These are phyloP conservation scores for Passer montanus DNA, from an alignment of 2,113 vertebrate genomes.

Conservation along the genomic window DNA sequence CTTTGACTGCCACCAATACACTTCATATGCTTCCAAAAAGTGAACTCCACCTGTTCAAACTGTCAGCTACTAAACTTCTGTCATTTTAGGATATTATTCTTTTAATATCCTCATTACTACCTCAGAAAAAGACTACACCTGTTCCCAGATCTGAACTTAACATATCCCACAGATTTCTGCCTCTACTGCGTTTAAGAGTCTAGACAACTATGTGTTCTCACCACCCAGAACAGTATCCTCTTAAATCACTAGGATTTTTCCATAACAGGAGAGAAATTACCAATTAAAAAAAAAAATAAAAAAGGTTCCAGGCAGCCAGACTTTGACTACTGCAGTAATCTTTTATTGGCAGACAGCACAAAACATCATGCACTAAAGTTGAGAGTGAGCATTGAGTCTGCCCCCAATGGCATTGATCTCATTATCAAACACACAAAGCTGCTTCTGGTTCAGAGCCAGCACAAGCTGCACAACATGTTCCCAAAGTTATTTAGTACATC, in stretches of 20 bases:
- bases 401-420: background rate
- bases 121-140: background rate
- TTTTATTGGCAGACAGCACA: background rate
- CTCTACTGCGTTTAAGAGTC: background rate
- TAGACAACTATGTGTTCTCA: background rate
- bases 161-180: background rate
- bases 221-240: background rate
- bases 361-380: background rate
- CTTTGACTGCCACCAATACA: background rate
- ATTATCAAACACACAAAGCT: background rate
- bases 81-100: background rate
- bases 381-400: background rate
- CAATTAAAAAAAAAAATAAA: too few species aligned
- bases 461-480: background rate
- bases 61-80: background rate
- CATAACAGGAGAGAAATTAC: background rate
- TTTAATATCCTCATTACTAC: background rate
- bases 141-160: background rate
- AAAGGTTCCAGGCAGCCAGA: background rate
- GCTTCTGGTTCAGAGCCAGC: background rate
- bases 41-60: background rate
- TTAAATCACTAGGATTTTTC: background rate
- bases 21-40: background rate
- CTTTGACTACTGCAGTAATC: background rate
- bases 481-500: background rate